phyloP scores from a whole-genome alignment of 1,140 invertebrate genomes.

The Diuraphis noxia region DNA sequence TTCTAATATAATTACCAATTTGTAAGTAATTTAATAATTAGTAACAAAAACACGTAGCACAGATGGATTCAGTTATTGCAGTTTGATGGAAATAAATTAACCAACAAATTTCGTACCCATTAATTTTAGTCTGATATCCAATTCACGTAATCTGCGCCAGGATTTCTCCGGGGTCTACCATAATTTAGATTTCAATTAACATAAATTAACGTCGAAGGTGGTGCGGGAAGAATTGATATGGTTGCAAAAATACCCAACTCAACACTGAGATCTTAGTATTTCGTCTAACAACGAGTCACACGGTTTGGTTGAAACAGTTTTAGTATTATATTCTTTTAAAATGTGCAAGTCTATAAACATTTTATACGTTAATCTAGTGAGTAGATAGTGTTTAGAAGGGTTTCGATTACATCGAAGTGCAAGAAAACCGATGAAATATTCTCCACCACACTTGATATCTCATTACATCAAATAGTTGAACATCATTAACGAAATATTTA shows the following conservation, averaged over 20 bases:
- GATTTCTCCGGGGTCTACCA: background rate
- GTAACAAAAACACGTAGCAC: background rate
- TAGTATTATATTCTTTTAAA: background rate
- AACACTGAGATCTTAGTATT: background rate
- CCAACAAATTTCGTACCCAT: background rate
- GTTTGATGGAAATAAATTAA: background rate
- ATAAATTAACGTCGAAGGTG: conserved; percentile 14
- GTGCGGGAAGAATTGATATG: background rate
- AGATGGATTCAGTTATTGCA: background rate
- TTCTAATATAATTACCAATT: background rate
- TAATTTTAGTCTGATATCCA: background rate
- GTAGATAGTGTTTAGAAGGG: background rate
- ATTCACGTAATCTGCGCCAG: background rate
- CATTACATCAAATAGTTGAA: background rate
- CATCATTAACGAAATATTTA: background rate
- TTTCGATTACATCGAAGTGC: background rate
- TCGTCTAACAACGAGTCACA: background rate
- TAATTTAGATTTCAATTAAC: conserved; percentile 2
- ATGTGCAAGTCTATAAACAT: background rate
- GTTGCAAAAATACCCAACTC: background rate
- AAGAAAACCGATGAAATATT: background rate
- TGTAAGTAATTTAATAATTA: conserved; percentile 9
- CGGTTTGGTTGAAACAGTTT: background rate
- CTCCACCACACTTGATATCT: background rate
- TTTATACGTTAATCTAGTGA: background rate